phyloP scores from a whole-genome alignment of 2,888 invertebrate species.

The Campoletis raptor region DNA sequence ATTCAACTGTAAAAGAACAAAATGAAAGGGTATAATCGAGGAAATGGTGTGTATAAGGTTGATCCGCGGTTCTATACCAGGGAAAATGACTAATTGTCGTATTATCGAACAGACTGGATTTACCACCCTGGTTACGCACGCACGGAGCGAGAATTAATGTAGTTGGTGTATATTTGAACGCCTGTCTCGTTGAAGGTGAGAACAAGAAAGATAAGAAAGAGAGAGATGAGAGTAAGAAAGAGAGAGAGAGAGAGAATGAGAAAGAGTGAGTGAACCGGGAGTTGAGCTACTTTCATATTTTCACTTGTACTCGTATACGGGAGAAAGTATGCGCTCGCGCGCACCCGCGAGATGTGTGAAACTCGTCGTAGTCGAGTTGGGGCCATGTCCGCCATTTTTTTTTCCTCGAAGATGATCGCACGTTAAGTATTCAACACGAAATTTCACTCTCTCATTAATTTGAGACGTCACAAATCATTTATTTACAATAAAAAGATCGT shows the following conservation, averaged over 20 bases:
- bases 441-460: conserved; percentile 5
- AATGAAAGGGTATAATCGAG: background rate
- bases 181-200: conserved; percentile 64
- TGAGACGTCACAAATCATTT: background rate
- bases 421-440: background rate
- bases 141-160: conserved; percentile 56
- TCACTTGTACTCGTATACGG: conserved; percentile 80
- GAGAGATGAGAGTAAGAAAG: conserved; percentile 45
- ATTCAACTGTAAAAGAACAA: conserved; percentile 6
- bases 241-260: conserved; percentile 65
- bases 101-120: conserved; percentile 67
- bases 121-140: conserved; percentile 65
- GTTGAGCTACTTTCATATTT: conserved; percentile 84
- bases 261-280: conserved; percentile 77
- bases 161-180: conserved; percentile 46
- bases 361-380: conserved; percentile 73
- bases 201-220: conserved; percentile 60
- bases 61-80: conserved; percentile 16
- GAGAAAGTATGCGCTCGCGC: conserved; percentile 81
- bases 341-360: conserved; percentile 79
- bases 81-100: conserved; percentile 59
- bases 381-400: conserved; percentile 48
- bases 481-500: background rate
- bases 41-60: conserved; percentile 21
- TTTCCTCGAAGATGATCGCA: conserved; percentile 69